Base-by-base conservation (phyloP, 2,888 invertebrate species). In the Spodoptera littoralis region DNA sequence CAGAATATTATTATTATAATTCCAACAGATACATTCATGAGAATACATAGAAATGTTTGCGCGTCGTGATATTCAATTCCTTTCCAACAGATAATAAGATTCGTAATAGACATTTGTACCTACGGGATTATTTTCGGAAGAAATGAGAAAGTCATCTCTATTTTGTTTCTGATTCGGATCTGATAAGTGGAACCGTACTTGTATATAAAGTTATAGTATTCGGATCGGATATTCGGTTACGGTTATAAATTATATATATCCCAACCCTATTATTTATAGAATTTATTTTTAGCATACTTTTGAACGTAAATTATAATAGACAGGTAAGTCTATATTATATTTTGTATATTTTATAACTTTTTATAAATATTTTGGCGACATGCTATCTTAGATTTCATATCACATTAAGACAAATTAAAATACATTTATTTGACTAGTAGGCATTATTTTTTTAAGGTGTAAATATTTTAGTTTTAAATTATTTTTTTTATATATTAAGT, bases 71-170 rank as follows among this genome's bases (percentile, higher is more conserved):
- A 58, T 65, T 53, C 45, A 51, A 45, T 65, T 61, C n/a, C n/a
- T 18, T 11, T n/a, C 49, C 36, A 0, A 44, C 27, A 43, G 45
- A 27, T 50, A 43, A 47, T 12, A 43, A 45, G 13, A 52, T 55
- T 42, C 41, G 50, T 47, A 62, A 56, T 53, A 55, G 11, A 55
- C 43, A 6, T 53, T 50, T 11, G 52, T 54, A 60, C 54, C n/a
- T 46, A 43, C 1, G 11, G 27, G 22, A 57, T 63, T 51, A 43
- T 41, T 44, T 59, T 49, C 11, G 11, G n/a, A 9, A 6, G 41
- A 52, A 45, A 41, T 56, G 24, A 44, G 13, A 50, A 57, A 56
- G 49, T 22, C n/a, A 53, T 43, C 30, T 56, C 24, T 59, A 45
- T 55, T 36, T 6, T 46, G 11, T 44, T 44, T 36, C 12, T 3